Evolutionary conservation across 2,113 vertebrate genomes (phyloP), one percentile per base, ranked within the genome.

Genomic region (Pseudonaja textilis): DNA sequence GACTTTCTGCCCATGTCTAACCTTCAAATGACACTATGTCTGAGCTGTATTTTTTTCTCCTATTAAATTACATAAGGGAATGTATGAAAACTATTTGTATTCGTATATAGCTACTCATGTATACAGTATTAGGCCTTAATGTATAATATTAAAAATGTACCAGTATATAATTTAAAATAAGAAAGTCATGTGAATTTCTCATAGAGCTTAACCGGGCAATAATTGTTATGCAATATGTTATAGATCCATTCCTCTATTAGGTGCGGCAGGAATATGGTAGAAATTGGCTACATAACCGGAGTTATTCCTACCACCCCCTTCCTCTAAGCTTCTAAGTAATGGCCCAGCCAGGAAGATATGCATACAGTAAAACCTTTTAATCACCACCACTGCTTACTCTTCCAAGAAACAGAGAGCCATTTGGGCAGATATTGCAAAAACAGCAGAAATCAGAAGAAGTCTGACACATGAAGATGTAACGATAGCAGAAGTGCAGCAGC

Each of bases 321-420:
- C 85, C 54, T 85, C 18, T 50, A 89, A 39, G 20, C 3, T 45
- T 86, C 29, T 90, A 56, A 90, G 55, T 52, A 90, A 86, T 93
- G 88, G 22, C 42, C 42, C 2, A 39, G 14, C 69, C 12, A 7
- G 64, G 16, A 45, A 89, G 87, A 85, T 20, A 10, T 39, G 26
- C 12, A 52, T 54, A 89, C 87, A 87, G 56, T 87, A 92, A 92
- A 92, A 54, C 42, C 22, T 50, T 89, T 92, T 74, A 88, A 74
- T 74, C 88, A 90, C 85, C 88, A 50, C 12, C 29, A 52, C 12
- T 93, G 92, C 29, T 86, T 90, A 29, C 74, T 86, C 55, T 93
- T 93, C 88, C 88, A 50, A 55, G 92, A 86, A 93, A 86, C 29
- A 34, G 69, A 74, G 39, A 50, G 42, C 55, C 55, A 55, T n/a